Evolutionary conservation across 2,113 vertebrate species (phyloP), one percentile per base, ranked within the genome.

Genomic region (Elephas maximus): DNA sequence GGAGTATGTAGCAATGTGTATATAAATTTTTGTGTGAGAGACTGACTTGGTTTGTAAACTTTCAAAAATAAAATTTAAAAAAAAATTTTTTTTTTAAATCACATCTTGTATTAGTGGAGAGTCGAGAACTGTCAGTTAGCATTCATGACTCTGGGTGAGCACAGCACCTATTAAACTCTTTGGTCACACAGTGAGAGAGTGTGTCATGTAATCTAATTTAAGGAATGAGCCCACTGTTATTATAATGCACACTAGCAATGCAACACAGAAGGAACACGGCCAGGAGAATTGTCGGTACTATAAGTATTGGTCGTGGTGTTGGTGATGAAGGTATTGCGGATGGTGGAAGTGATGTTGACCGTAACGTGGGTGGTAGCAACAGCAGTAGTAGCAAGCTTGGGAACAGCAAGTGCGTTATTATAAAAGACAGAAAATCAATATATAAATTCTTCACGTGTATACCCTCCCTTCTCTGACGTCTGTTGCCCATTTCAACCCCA

Each of bases 291-390:
- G 45, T 37, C 18, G 1, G 44, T n/a, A 6, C 60, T 63, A 0
- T 51, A 23, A 26, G 8, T 53, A 5, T 53, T 62, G 24, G 48
- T 26, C 51, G n/a, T 20, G 15, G 6, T 8, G 2, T 5, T 24
- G 44, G 33, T 77, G 41, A 18, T 0, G 23, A 20, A 90, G 78
- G 53, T 30, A 41, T 10, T 14, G 28, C 0, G 11, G 23, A 23
- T 5, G 4, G 44, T 6, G 5, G 24, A 6, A 17, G 28, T 1
- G 69, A 67, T 37, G 1, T 14, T 0, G 28, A 24, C 15, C 18
- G 24, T 3, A 51, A 17, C 2, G 1, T 0, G 15, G 10, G 6
- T 2, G 2, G 41, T 10, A 30, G 6, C 9, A 3, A 4, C 0
- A n/a, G 28, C 23, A 24, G 10, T 1, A 6, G 8, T 6, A 18